Percentiles rank a stretch among this genome's conserved stretches.
Conservation (phyloP, 2,888 invertebrate species). For the Thysanoteuthis rhombus region DNA sequence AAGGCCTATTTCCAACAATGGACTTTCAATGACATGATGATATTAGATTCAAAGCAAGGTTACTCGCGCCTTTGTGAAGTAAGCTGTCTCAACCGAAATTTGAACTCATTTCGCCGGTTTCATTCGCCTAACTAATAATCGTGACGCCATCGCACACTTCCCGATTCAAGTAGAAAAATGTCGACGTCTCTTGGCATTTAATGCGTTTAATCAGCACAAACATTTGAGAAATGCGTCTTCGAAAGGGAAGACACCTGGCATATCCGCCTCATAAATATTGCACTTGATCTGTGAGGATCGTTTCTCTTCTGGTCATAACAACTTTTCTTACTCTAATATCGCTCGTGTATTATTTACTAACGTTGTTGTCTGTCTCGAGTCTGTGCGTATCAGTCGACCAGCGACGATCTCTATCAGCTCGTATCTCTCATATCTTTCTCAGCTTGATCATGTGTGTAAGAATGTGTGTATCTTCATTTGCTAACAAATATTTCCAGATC, state of each 20-base stretch:
- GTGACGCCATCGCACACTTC: not conserved
- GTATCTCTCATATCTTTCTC: not conserved
- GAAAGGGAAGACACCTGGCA: not conserved
- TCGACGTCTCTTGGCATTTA: no score
- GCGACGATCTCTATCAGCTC: not conserved
- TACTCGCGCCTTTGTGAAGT: not conserved
- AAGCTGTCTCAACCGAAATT: not conserved
- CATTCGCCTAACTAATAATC: not conserved
- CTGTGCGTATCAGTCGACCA: not conserved
- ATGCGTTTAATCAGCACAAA: not conserved
- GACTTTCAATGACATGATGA: no score
- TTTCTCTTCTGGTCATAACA: not conserved
- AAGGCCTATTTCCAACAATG: no score
- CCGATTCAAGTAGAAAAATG: no score
- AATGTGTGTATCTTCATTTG: not conserved
- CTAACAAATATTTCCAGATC: not conserved
- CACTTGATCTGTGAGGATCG: not conserved
- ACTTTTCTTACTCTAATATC: not conserved
- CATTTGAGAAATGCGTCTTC: not conserved
- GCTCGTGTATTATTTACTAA: not conserved
- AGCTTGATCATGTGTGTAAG: not conserved
- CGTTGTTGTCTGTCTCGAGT: not conserved
- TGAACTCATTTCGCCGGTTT: not conserved
- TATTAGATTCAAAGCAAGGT: no score
- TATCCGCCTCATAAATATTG: not conserved